Conservation (phyloP, 2,888 invertebrate species). For the Dasypogon diadema region DNA sequence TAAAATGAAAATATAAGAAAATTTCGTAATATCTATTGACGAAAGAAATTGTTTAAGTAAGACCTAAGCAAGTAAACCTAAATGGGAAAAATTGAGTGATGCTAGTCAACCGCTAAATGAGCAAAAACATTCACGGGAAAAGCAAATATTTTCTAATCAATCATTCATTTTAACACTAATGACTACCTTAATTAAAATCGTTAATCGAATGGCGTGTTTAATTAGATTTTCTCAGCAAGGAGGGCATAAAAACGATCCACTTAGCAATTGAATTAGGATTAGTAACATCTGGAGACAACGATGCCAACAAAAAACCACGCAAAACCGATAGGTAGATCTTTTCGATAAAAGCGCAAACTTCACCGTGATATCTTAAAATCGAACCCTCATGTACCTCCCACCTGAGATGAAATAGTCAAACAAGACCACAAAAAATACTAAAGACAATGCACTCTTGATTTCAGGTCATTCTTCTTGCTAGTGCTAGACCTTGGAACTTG, state of each 20-base stretch:
- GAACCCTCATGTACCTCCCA: background rate
- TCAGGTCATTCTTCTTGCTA: background rate
- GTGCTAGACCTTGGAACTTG: conserved; percentile 8
- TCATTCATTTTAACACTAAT: conserved; percentile 23
- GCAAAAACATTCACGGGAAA: background rate
- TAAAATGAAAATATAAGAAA: no score
- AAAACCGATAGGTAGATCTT: no score
- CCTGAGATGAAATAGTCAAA: background rate
- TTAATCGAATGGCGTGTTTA: background rate
- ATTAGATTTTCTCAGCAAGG: background rate
- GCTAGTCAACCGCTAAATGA: background rate
- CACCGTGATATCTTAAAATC: background rate
- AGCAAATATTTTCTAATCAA: background rate
- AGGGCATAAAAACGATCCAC: background rate
- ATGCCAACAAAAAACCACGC: no score
- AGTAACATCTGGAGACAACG: no score
- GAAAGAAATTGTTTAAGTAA: no score
- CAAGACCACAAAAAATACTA: background rate
- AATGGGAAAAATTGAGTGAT: background rate
- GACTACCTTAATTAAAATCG: conserved; percentile 22
- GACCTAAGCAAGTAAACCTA: background rate
- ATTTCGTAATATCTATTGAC: no score
- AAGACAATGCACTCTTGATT: conserved; percentile 12
- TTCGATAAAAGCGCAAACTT: background rate
- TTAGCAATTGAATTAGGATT: background rate